These are phyloP conservation scores for Pyrrhosoma nymphula DNA, from an alignment of 2,888 invertebrate species.

Conservation along the genomic window DNA sequence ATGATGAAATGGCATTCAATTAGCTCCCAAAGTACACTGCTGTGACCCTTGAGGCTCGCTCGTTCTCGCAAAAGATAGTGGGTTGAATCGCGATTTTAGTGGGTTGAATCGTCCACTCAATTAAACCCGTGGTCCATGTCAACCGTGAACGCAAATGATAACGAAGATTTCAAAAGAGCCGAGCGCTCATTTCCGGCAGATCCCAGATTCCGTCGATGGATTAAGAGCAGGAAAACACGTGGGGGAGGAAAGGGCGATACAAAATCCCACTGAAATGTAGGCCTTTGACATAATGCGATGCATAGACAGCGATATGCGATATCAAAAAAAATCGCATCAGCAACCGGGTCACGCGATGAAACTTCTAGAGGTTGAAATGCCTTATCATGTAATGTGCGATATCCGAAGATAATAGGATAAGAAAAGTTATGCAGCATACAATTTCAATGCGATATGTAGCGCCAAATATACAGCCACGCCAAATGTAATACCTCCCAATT, in stretches of 20 bases:
- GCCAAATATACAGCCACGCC: no score
- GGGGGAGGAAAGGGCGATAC: not conserved
- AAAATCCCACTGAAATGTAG: no score
- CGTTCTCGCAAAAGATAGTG: not conserved
- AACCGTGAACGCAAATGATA: not conserved
- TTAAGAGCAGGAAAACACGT: not conserved
- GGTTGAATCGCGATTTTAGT: not conserved
- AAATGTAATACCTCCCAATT: no score
- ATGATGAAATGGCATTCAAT: not conserved
- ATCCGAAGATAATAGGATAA: no score
- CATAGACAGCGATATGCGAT: no score
- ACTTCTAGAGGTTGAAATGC: no score
- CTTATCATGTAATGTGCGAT: no score
- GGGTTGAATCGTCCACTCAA: not conserved
- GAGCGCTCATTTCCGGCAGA: not conserved
- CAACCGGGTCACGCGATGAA: no score
- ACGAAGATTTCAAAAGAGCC: not conserved
- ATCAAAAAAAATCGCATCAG: no score
- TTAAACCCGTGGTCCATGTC: not conserved
- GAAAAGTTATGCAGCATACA: no score
- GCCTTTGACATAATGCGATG: no score
- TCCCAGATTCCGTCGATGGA: not conserved
- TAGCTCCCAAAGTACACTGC: not conserved
- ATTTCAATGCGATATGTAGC: no score
- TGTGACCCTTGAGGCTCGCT: not conserved